Evolutionary conservation across 2,113 vertebrate species (phyloP), one percentile per base, ranked within the genome.

Genomic region (Gnathonemus longibarbis): DNA sequence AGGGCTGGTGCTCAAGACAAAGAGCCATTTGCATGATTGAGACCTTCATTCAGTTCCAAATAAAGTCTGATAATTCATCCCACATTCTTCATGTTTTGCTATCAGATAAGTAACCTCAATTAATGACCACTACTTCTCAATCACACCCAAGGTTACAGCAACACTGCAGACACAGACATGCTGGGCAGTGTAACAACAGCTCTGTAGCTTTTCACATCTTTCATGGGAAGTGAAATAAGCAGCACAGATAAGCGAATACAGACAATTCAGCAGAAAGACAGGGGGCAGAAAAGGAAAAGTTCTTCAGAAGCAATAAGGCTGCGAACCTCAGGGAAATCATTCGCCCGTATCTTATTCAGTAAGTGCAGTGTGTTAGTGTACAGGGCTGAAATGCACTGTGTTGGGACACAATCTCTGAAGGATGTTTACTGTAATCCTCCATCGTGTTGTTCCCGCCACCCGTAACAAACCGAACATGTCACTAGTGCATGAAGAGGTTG

Each of bases 221-320:
- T 80, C 74, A 80, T 42, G 35, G 74, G 15, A 80, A 80, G 74
- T 80, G 74, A 80, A 80, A 80, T 80, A 80, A 80, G 74, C 74
- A 80, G 35, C 74, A 39, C 31, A 42, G 35, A 42, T 77, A 77
- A 77, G 5, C 15, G 2, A 5, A 42, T 77, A 39, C 5, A 39
- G 11, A 19, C 74, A 19, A 77, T 80, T 42, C 74, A 80, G 74
- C 35, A 80, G 74, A 80, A 80, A 19, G 17, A 80, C 5, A 15
- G 74, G 35, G 35, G 74, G 39, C 35, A 80, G 74, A 39, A 77
- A 80, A 39, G 74, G 74, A 17, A 80, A 80, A 80, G 6, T 42
- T 77, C 35, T 42, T 19, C 74, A 80, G 35, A 8, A 80, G 13
- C 1, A 80, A 42, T 80, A 42, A 15, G 74, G 15, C 35, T 0